Evolutionary conservation across 2,888 invertebrate species (phyloP).

Genomic region (Chironomus riparius): DNA sequence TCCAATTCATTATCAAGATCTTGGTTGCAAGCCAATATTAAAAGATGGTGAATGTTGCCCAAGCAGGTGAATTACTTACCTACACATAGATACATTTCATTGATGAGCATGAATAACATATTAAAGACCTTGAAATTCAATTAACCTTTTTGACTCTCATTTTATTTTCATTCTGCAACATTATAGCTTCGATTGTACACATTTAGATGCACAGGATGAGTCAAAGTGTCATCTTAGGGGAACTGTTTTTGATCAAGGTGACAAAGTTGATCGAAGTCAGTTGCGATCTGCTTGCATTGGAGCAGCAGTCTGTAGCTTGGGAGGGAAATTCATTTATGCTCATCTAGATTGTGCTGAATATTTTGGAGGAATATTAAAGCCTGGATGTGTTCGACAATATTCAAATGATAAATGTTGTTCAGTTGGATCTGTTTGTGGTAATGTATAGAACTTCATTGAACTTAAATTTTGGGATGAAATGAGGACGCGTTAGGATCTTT

Average conservation of each 20-base stretch:
- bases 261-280: background rate
- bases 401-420: slow-evolving; percentile 7
- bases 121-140: background rate
- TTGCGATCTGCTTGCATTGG: background rate
- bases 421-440: slow-evolving; percentile 11
- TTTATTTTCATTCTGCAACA: background rate
- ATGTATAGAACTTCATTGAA: background rate
- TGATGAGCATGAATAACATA: background rate
- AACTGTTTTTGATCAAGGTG: background rate
- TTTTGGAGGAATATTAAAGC: background rate
- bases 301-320: background rate
- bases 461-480: too few relatives aligned
- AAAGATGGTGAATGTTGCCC: background rate
- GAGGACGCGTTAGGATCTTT: too few relatives aligned
- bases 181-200: slow-evolving; percentile 11
- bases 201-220: background rate
- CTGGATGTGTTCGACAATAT: slow-evolving; percentile 8
- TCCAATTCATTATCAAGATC: slow-evolving; percentile 24
- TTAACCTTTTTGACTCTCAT: background rate
- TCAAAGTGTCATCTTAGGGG: slow-evolving; percentile 3
- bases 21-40: slow-evolving; percentile 6
- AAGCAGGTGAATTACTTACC: background rate
- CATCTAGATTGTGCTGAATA: background rate
- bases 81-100: too few relatives aligned
- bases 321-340: background rate